phyloP scores from a whole-genome alignment of 2,888 invertebrate species.

The Stenoptilia bipunctidactyla region DNA sequence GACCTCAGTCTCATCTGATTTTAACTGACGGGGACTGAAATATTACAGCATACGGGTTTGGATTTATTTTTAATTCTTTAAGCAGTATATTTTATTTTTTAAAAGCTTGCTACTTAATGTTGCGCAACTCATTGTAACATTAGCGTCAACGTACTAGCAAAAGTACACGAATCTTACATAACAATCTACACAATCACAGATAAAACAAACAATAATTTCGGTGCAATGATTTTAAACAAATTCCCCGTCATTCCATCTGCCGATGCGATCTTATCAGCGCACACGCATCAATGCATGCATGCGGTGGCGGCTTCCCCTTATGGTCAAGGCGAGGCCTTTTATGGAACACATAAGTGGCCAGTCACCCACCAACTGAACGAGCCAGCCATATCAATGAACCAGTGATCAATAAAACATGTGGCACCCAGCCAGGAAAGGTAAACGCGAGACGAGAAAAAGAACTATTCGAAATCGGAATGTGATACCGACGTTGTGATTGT shows the following conservation, averaged over 20 bases:
- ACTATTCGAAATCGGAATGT: constrained; percentile 60
- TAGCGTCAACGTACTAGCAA: too few relatives aligned
- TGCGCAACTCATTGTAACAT: too few relatives aligned
- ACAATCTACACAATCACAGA: too few relatives aligned
- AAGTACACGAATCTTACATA: background rate
- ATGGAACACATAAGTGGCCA: constrained; percentile 67
- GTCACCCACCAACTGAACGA: constrained; percentile 67
- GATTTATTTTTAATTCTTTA: too few relatives aligned
- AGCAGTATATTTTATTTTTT: too few relatives aligned
- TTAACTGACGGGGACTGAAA: too few relatives aligned
- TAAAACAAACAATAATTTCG: too few relatives aligned
- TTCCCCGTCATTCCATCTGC: constrained; percentile 40
- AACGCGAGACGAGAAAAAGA: constrained; percentile 65
- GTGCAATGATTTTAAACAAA: background rate
- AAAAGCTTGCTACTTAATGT: too few relatives aligned
- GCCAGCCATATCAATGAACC: constrained; percentile 69
- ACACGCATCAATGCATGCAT: constrained; percentile 66
- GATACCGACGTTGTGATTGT: constrained; percentile 57
- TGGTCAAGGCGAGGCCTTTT: constrained; percentile 67
- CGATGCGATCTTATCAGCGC: constrained; percentile 52
- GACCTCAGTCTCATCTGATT: too few relatives aligned
- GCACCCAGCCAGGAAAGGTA: constrained; percentile 66
- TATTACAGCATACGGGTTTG: too few relatives aligned
- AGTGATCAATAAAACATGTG: constrained; percentile 70
- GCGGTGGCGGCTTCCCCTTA: constrained; percentile 61